phyloP scores from a whole-genome alignment of 2,113 vertebrate species.

The Nothobranchius furzeri region DNA sequence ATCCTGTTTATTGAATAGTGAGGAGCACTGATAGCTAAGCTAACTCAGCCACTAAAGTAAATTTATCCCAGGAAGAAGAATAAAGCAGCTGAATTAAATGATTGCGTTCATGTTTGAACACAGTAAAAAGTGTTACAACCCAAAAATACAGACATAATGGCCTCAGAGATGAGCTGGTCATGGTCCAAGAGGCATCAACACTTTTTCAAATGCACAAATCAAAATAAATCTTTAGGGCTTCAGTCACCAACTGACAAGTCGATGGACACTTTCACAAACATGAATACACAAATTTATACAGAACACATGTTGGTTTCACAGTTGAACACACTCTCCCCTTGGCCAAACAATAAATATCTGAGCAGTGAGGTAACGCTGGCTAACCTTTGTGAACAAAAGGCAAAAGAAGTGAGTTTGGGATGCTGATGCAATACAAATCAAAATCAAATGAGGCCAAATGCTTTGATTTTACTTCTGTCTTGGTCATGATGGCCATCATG shows the following conservation, averaged over 20 bases:
- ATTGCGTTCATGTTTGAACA: slow-evolving; percentile 19
- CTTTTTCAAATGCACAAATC: slow-evolving; percentile 16
- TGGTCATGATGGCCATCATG: slow-evolving; percentile 52
- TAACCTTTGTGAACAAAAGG: slow-evolving; percentile 52
- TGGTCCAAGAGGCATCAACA: slow-evolving; percentile 30
- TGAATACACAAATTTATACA: slow-evolving; percentile 34
- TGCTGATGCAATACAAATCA: slow-evolving; percentile 68
- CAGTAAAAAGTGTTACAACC: slow-evolving; percentile 44
- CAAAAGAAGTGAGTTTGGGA: slow-evolving; percentile 60
- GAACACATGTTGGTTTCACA: slow-evolving; percentile 58
- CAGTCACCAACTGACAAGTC: slow-evolving; percentile 42
- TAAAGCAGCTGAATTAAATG: slow-evolving; percentile 14
- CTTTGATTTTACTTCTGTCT: slow-evolving; percentile 65
- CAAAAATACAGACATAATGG: slow-evolving; percentile 53
- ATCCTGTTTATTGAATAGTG: neutral
- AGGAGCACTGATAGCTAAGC: neutral
- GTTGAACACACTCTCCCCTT: slow-evolving; percentile 45
- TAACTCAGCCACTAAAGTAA: slow-evolving; percentile 24
- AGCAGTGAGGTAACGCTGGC: slow-evolving; percentile 65
- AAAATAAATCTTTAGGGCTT: slow-evolving; percentile 26
- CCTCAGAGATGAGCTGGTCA: slow-evolving; percentile 42
- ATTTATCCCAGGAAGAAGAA: neutral
- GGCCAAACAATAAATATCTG: slow-evolving; percentile 46
- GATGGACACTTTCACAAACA: slow-evolving; percentile 41
- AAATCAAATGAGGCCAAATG: slow-evolving; percentile 59